Base-by-base conservation (phyloP, 2,113 vertebrate genomes). In the Crocuta crocuta region DNA sequence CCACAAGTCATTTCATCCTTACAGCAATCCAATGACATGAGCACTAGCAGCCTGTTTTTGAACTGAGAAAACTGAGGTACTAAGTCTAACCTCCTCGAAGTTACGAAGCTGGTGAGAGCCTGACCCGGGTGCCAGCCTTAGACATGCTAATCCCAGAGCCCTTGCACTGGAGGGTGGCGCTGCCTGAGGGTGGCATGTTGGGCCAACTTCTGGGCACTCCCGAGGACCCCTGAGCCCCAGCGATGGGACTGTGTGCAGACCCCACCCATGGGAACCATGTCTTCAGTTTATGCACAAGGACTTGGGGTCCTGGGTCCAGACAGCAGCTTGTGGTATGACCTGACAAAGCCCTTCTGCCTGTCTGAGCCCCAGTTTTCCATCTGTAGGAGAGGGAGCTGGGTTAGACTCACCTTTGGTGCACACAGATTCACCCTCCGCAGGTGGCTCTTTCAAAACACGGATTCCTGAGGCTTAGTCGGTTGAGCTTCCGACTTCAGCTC, bases 191-290 rank as follows among this genome's bases (percentile, higher is more conserved):
- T 53, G 13, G 35, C 13, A 1, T 5, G 7, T 8, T 28, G 5
- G 8, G 15, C 71, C 3, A 4, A 21, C 74, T 48, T 0, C 76
- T 24, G 58, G 48, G 35, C 26, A 17, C 7, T 50, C 33, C 19
- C 1, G 21, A 65, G 31, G 81, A 55, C 16, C 11, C 28, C 15
- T 9, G 48, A 78, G 24, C 12, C 85, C 13, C 1, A 2, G 5
- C 0, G 11, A 31, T 1, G 3, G 6, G 35, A 61, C 4, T 7
- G 4, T 3, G 24, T 2, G 19, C 63, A 89, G 82, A 70, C 2
- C 26, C 10, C 16, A 43, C 31, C 19, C 3, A 17, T 24, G 33
- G 79, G 13, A 82, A 70, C 12, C 5, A 3, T 1, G 7, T 50
- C 33, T 35, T 45, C 6, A 63, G 26, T 73, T 78, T 74, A 24